Evolutionary conservation across 2,797 vertebrate genomes (phyloP), one percentile per base, ranked within the genome.

Genomic region (Eupleurogrammus muticus): DNA sequence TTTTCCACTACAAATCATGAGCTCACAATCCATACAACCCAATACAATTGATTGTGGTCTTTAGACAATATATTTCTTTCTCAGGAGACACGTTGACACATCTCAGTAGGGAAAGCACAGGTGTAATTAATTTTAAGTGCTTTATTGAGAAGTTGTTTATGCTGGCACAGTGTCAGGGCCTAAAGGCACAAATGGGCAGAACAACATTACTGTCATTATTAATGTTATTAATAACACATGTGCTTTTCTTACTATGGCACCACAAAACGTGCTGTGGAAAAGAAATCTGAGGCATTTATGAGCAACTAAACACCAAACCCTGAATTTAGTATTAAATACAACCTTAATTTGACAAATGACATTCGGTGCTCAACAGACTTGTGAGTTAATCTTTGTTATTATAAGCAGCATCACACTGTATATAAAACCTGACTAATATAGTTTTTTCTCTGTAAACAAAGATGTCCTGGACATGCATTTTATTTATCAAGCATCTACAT

Each of bases 401-500:
- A 16, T 44, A 16, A 5, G 28, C 38, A 46, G 13, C 13, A 47
- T 46, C 12, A 21, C 8, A 5, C 21, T 20, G 23, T 32, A 20
- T 54, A 19, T 32, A 53, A 48, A 48, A 20, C 13, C 42, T 34
- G 16, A 7, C 6, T 40, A 9, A 40, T 3, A n/a, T 3, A 24
- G 2, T 9, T 42, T 35, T 2, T 9, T 42, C 23, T 53, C 28
- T 46, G 5, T 13, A 64, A 34, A 66, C 5, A 52, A 34, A 16
- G 3, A 54, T 2, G 12, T 2, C 20, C 8, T 8, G 9, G 36
- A 23, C 10, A 56, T 2, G 9, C 36, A 12, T 66, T 82, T 66
- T 73, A 67, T 71, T 76, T 56, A 21, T 49, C 34, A 47, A 10
- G 8, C 19, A 58, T 69, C 70, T 47, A 71, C 61, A 75, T 69